Base-by-base conservation (phyloP, 2,888 invertebrate species). In the Trichogramma dendrolimi region DNA sequence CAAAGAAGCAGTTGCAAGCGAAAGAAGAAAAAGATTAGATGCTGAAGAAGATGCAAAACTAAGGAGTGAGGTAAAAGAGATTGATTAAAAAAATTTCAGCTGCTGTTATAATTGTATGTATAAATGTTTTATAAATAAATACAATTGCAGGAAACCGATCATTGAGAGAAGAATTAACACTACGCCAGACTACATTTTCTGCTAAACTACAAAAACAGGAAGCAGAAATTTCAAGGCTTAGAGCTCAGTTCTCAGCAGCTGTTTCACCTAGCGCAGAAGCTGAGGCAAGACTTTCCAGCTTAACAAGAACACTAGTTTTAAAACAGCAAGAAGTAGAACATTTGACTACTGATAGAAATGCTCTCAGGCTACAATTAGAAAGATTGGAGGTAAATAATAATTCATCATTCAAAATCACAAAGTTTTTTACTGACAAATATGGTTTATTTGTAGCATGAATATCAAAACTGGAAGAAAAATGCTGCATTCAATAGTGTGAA, bases 281-380 rank as follows among this genome's bases (percentile, higher is more conserved):
- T 54, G 78, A 77, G 68, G 70, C 72, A 7, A 73, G 77, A 65
- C 69, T 77, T 54, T 67, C 78, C 8, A 70, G 71, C 47, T 81
- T 95, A 11, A 94, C 94, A 0, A 89, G 94, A 74, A 91, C 89
- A 51, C 81, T 96, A 44, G 90, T 95, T 60, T 86, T 89, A 73
- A 94, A 92, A 74, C 96, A 96, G 79, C 88, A 88, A 50, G 85
- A 87, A 68, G 81, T 96, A n/a, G 95, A 96, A 75, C 83, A 86
- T 27, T 81, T 92, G 49, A 86, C 92, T 59, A 89, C 91, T 0
- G 94, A 95, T 72, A 88, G 92, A 74, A 94, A 94, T 81, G 92
- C 93, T 27, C 81, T 95, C 56, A 84, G 85, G 69, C 82, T 95
- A 70, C 94, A 94, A 74, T 78, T 94, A 71, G 94, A 95, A 75